Conservation (phyloP, 2,113 vertebrate species). For the Polyodon spathula region DNA sequence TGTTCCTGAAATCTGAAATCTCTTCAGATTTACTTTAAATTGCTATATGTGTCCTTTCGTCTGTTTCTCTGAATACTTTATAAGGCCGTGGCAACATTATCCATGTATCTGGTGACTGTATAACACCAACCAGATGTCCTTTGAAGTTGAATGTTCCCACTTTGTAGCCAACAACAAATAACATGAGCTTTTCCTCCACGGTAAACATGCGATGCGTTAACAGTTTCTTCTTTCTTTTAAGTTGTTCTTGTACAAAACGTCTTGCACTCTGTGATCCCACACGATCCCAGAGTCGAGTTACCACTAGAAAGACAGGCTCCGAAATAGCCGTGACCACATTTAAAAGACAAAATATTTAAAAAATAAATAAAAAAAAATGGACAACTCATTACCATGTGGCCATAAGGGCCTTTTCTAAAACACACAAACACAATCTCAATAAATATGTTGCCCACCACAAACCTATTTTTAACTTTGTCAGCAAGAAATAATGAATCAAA, state of each 20-base stretch:
- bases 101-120: conserved; percentile 56
- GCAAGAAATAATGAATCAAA: too few species aligned
- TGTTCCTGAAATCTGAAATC: conserved; percentile 16
- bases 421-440: not conserved
- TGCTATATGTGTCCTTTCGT: conserved; percentile 20
- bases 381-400: conserved; percentile 12
- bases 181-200: conserved; percentile 53
- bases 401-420: conserved; percentile 13
- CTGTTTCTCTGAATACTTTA: conserved; percentile 43
- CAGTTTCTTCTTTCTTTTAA: conserved; percentile 36
- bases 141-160: conserved; percentile 69
- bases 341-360: conserved; percentile 29
- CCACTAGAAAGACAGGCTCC: conserved; percentile 46
- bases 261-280: conserved; percentile 41
- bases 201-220: conserved; percentile 36
- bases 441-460: conserved; percentile 26
- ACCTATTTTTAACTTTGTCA: not conserved
- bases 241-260: conserved; percentile 27
- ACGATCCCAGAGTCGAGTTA: conserved; percentile 40
- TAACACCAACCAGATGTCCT: conserved; percentile 68
- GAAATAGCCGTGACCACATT: conserved; percentile 44
- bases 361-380: conserved; percentile 18
- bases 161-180: conserved; percentile 68
- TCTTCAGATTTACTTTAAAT: conserved; percentile 34
- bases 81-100: conserved; percentile 36